phyloP scores from a whole-genome alignment of 2,888 invertebrate genomes.

The Brachylomia viminalis region DNA sequence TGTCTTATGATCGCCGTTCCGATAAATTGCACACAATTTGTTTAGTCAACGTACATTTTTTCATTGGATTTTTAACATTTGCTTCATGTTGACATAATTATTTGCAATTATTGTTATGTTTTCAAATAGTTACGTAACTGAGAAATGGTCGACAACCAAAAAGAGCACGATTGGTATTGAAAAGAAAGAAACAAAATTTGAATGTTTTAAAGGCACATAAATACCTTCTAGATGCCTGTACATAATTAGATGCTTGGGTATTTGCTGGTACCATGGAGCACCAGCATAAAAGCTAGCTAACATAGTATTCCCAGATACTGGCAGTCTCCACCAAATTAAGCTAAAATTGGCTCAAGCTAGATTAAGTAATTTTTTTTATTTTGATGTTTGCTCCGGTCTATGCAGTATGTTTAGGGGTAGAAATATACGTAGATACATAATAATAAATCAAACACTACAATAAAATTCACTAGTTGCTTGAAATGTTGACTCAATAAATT shows the following conservation, averaged over 20 bases:
- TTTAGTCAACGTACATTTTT: background rate
- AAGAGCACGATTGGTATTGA: background rate
- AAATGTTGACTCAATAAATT: background rate
- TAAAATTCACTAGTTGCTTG: background rate
- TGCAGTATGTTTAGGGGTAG: background rate
- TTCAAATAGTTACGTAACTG: background rate
- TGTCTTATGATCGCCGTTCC: conserved; percentile 4
- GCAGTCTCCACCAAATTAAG: background rate
- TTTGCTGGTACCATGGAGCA: background rate
- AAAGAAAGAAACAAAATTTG: background rate
- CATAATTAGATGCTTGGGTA: background rate
- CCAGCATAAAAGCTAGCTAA: background rate
- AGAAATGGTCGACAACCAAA: background rate
- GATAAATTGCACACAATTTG: conserved; percentile 18
- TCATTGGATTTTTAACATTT: background rate
- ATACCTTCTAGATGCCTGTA: background rate
- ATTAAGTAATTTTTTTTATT: background rate
- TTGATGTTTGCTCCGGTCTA: background rate
- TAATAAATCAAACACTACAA: background rate
- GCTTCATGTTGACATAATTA: background rate
- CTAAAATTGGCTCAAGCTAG: background rate
- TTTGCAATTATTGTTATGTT: background rate
- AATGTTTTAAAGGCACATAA: background rate
- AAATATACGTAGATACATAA: background rate
- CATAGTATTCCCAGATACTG: background rate